Evolutionary conservation across 23 tunicate genomes (phyloP).

Genomic region (Halocynthia aurantium): DNA sequence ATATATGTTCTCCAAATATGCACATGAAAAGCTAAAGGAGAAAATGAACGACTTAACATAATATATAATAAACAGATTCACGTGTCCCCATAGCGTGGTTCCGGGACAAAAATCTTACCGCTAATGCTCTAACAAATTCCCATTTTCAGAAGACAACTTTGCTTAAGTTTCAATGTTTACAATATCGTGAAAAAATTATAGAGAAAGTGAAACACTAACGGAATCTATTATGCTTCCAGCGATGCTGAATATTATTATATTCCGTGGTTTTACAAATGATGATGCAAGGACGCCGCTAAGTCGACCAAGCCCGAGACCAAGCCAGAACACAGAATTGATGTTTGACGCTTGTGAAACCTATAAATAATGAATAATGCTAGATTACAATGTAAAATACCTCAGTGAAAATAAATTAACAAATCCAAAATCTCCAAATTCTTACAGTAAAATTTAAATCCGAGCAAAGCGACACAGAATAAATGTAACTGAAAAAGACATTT

Average conservation of each 20-base stretch:
- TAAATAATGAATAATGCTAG: neutral
- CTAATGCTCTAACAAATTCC: too few relatives aligned
- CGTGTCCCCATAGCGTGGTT: too few relatives aligned
- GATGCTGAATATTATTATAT: conserved; percentile 57
- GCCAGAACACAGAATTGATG: conserved; percentile 88
- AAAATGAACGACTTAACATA: too few relatives aligned
- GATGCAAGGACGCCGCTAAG: conserved; percentile 78
- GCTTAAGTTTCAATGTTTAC: too few relatives aligned
- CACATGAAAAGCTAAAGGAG: conserved; percentile 37
- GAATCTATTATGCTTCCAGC: conserved; percentile 49
- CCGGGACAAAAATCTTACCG: too few relatives aligned
- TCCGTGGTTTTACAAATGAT: conserved; percentile 47
- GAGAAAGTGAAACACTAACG: conserved; percentile 30
- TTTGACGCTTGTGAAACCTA: conserved; percentile 72
- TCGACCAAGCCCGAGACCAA: conserved; percentile 81
- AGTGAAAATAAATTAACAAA: neutral
- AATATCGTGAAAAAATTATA: too few relatives aligned
- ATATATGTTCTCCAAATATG: conserved; percentile 58
- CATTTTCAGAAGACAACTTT: too few relatives aligned
- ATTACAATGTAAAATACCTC: too few relatives aligned
- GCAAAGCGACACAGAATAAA: conserved; percentile 69
- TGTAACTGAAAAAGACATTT: conserved; percentile 61
- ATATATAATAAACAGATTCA: too few relatives aligned
- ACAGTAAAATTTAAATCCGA: conserved; percentile 64
- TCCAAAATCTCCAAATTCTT: conserved; percentile 4